phyloP scores from a whole-genome alignment of 2,113 vertebrate genomes.

The Semicossyphus pulcher region DNA sequence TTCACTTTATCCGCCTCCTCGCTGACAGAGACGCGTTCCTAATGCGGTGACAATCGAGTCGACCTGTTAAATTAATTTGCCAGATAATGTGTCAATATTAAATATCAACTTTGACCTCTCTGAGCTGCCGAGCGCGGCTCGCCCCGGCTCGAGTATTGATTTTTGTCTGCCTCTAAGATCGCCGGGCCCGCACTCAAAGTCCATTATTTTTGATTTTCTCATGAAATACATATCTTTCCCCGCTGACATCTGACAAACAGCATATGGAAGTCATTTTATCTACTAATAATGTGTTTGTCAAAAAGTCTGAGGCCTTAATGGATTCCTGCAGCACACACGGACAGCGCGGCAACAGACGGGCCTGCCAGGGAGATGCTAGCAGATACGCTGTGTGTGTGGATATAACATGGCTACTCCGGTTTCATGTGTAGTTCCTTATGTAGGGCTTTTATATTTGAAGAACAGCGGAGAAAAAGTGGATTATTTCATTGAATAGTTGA shows the following conservation, averaged over 20 bases:
- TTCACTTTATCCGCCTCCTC: conserved; percentile 55
- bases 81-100: conserved; percentile 88
- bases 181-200: conserved; percentile 82
- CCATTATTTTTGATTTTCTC: conserved; percentile 91
- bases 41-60: conserved; percentile 81
- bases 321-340: conserved; percentile 77
- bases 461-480: conserved; percentile 50
- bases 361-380: conserved; percentile 82
- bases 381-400: conserved; percentile 52
- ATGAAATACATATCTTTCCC: conserved; percentile 88
- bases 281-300: conserved; percentile 89
- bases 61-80: conserved; percentile 85
- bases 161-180: conserved; percentile 79
- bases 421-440: conserved; percentile 26
- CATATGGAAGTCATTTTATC: conserved; percentile 90
- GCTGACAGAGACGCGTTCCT: conserved; percentile 61
- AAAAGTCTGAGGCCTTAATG: conserved; percentile 86
- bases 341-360: conserved; percentile 64
- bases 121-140: conserved; percentile 68
- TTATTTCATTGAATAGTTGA: conserved; percentile 45
- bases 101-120: conserved; percentile 86
- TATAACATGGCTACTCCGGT: conserved; percentile 25
- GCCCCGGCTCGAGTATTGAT: conserved; percentile 83
- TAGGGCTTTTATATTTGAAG: conserved; percentile 38
- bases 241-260: conserved; percentile 91